Evolutionary conservation across 2,797 vertebrate species (phyloP), one percentile per base, ranked within the genome.

Genomic region (Etheostoma nigrum): DNA sequence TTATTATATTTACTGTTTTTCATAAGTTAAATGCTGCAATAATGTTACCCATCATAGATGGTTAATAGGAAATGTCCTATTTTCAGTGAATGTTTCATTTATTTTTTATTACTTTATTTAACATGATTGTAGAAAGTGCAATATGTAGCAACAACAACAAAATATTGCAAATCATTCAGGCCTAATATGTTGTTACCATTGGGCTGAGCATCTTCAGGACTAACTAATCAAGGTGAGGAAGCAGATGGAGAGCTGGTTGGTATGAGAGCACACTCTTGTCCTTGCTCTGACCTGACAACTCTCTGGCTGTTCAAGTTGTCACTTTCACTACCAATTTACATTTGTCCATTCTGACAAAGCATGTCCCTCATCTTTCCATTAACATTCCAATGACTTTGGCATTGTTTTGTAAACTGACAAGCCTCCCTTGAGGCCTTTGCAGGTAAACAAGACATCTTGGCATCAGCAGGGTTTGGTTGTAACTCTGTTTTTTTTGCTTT

Each of bases 311-410:
- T 72, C 52, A 66, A 72, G 55, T 54, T 70, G 84, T 85, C 80
- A 72, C 84, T 79, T 81, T 72, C 71, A 76, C 70, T 65, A 72
- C 45, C 52, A 30, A 76, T 88, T 84, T 69, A 62, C 76, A 67
- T 86, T 78, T 77, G 65, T 71, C 36, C 72, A 14, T 68, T 77
- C 57, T 71, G 66, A 83, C 58, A 72, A 78, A 74, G 55, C 71
- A 19, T 14, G 67, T 33, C 25, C 65, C 71, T 79, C 62, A 48
- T 84, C 59, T 63, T 25, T 16, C 47, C 57, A 82, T 89, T 86
- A 81, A 90, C 81, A 84, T 83, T 72, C 64, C 76, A 52, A 6
- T 19, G 67, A 72, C 76, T 47, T 7, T 40, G 62, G 64, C 73
- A 62, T 73, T 14, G 30, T 30, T 21, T 52, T 62, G 63, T 86